Percentiles rank a stretch among this genome's conserved stretches.
Evolutionary conservation across 2,888 invertebrate genomes (phyloP).

Genomic region (Leptopterna dolabrata): DNA sequence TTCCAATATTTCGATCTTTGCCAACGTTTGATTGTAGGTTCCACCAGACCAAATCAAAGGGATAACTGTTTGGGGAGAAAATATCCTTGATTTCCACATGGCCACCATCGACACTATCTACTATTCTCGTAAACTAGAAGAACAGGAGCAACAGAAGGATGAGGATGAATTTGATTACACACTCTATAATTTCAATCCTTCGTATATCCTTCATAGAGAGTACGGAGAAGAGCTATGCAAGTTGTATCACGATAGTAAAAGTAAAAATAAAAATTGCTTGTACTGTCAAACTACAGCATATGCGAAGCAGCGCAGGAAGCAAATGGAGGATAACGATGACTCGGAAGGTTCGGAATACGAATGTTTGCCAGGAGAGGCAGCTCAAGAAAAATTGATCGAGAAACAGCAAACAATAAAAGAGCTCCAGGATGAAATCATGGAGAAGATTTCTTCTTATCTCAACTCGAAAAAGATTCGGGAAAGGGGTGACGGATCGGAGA

Average conservation of each 20-base stretch:
- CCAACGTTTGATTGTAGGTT: not conserved
- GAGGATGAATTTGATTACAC: not conserved
- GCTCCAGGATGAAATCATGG: slow-evolving; percentile 25
- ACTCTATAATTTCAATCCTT: not conserved
- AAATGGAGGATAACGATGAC: not conserved
- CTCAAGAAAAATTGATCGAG: not conserved
- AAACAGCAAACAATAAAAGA: not conserved
- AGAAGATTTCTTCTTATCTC: not conserved
- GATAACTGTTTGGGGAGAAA: slow-evolving; percentile 49
- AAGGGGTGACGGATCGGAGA: not conserved
- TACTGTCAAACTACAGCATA: not conserved
- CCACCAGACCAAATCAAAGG: slow-evolving; percentile 32
- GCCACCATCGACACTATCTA: slow-evolving; percentile 14
- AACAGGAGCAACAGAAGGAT: not conserved
- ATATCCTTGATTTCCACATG: slow-evolving; percentile 42
- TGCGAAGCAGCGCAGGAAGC: not conserved
- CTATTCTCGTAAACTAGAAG: not conserved
- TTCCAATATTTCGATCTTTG: too few relatives aligned
- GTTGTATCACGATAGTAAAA: not conserved
- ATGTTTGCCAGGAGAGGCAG: not conserved
- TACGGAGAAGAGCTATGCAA: not conserved
- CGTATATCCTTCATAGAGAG: not conserved
- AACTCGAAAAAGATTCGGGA: not conserved
- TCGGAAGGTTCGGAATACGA: not conserved
- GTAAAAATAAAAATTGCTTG: not conserved